Conservation (phyloP, 2,113 vertebrate species). For the Hydrolagus affinis region DNA sequence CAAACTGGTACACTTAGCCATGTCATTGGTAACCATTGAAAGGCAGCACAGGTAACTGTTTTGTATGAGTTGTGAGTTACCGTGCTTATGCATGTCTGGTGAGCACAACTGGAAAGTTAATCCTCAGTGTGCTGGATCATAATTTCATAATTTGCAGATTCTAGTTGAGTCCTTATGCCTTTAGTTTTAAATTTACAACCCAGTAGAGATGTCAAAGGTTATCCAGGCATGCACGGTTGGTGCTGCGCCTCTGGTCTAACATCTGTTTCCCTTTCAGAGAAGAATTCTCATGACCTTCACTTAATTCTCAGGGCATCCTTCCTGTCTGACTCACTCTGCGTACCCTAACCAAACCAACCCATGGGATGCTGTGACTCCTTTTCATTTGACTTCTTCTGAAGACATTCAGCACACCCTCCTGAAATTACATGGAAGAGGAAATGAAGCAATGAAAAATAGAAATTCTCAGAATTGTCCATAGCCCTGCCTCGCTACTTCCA, state of each 20-base stretch:
- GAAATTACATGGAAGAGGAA: conserved; percentile 1
- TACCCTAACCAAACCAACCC: not conserved
- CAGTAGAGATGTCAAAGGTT: not conserved
- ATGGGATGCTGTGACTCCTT: not conserved
- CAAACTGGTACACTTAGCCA: too few species aligned
- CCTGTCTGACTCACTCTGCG: not conserved
- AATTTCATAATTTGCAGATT: not conserved
- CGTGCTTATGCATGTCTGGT: too few species aligned
- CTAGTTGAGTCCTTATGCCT: not conserved
- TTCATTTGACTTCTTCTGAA: conserved; percentile 12
- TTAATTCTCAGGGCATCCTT: not conserved
- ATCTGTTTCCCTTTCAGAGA: conserved; percentile 8
- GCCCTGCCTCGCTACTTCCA: too few species aligned
- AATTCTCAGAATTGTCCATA: too few species aligned
- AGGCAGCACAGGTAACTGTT: too few species aligned
- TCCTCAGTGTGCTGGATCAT: not conserved
- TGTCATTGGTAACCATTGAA: too few species aligned
- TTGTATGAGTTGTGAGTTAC: too few species aligned
- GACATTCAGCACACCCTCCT: not conserved
- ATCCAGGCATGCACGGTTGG: not conserved
- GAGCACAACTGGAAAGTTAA: too few species aligned
- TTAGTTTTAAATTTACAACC: not conserved
- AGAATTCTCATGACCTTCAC: conserved; percentile 23
- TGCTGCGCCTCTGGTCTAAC: not conserved
- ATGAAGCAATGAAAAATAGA: not conserved